Percentiles rank a stretch among this genome's conserved stretches.
Evolutionary conservation across 2,113 vertebrate species (phyloP).

Genomic region (Anolis carolinensis): DNA sequence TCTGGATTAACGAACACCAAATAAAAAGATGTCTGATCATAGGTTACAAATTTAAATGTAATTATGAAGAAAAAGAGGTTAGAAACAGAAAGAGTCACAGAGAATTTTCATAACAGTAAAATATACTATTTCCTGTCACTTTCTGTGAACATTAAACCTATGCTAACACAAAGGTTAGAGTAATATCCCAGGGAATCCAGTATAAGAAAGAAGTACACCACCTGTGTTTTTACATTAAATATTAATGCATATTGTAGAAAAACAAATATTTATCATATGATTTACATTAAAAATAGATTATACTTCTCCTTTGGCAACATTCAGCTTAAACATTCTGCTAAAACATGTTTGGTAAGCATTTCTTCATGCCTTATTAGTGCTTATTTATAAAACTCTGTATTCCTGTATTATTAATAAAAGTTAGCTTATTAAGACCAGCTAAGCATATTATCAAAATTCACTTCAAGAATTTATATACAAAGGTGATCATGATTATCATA

Average conservation of each 20-base stretch:
- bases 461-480: conserved; percentile 16
- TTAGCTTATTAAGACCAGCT: conserved; percentile 8
- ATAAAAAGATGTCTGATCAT: background rate
- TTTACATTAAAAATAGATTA: conserved; percentile 36
- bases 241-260: conserved; percentile 26
- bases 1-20: background rate
- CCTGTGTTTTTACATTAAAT: conserved; percentile 18
- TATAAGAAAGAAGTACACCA: background rate
- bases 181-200: background rate
- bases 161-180: background rate
- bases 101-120: background rate
- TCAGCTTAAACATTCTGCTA: conserved; percentile 17
- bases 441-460: conserved; percentile 18
- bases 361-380: conserved; percentile 27
- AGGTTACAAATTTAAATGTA: background rate
- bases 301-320: conserved; percentile 33
- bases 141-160: background rate
- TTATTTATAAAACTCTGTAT: conserved; percentile 29
- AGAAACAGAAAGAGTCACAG: no score
- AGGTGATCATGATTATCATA: background rate
- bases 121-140: background rate
- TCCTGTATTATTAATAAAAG: conserved; percentile 33
- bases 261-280: conserved; percentile 26
- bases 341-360: conserved; percentile 33
- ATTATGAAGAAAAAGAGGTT: background rate